These are phyloP conservation scores for Fulica atra DNA, from an alignment of 2,113 vertebrate species.

Conservation along the genomic window DNA sequence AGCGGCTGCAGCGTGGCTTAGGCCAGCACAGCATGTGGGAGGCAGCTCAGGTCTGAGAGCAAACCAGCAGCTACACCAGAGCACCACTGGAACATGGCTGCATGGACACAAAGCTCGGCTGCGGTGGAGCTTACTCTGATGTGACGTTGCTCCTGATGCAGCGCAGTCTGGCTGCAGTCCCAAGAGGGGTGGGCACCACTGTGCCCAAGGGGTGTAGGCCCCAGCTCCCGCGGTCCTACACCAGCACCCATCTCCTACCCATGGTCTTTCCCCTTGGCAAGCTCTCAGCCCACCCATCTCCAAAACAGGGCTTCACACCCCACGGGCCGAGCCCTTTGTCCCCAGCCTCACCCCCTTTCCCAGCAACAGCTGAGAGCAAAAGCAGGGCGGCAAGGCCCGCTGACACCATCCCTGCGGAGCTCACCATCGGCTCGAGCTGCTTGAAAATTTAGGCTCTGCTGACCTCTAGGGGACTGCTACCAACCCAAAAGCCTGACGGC, in stretches of 20 bases:
- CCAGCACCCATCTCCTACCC: neutral
- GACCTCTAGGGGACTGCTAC: slow-evolving; percentile 75
- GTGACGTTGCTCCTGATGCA: neutral
- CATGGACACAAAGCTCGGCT: rapidly evolving
- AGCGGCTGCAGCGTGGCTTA: neutral
- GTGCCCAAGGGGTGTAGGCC: neutral
- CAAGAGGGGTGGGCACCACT: neutral
- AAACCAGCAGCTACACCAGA: neutral
- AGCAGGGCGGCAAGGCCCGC: neutral
- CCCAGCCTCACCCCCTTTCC: neutral
- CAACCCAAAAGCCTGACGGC: neutral
- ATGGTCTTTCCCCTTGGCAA: neutral
- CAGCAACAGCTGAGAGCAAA: neutral
- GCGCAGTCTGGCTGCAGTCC: rapidly evolving
- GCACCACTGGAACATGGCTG: neutral
- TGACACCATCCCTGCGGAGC: neutral
- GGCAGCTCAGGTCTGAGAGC: neutral
- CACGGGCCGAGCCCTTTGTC: neutral
- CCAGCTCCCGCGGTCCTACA: neutral
- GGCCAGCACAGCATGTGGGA: rapidly evolving
- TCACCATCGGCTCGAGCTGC: neutral
- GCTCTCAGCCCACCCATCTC: neutral
- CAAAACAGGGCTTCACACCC: neutral
- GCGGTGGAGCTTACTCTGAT: neutral
- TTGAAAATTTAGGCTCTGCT: slow-evolving; percentile 50